Percentiles rank a stretch among this genome's conserved stretches.
Conservation (phyloP, 2,113 vertebrate genomes). For the Micronisus gabar region DNA sequence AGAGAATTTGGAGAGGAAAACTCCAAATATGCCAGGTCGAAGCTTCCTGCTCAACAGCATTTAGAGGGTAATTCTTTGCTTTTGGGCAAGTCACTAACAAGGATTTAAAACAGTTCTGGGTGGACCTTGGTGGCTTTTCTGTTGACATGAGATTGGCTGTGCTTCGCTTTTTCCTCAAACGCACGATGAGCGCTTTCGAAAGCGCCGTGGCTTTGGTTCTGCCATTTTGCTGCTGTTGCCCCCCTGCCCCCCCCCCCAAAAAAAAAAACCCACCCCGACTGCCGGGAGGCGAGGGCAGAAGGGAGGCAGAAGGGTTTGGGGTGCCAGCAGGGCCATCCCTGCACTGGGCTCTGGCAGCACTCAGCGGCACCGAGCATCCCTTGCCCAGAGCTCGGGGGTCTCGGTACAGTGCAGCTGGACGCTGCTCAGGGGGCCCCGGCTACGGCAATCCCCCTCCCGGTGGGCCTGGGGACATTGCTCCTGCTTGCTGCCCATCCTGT, state of each 20-base stretch:
- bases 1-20: neutral
- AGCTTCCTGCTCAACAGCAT: neutral
- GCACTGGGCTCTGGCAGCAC: neutral
- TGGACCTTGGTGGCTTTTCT: neutral
- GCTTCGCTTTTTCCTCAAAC: neutral
- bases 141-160: rapidly evolving
- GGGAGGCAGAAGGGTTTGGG: neutral
- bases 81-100: neutral
- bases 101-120: neutral
- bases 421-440: neutral
- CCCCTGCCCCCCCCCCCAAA: too few species aligned
- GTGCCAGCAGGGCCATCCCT: neutral
- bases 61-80: neutral
- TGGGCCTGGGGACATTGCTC: rapidly evolving
- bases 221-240: neutral
- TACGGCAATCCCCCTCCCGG: neutral
- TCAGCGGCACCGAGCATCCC: neutral
- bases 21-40: neutral
- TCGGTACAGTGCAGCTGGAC: neutral
- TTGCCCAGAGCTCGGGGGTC: neutral
- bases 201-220: neutral
- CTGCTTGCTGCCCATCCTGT: neutral
- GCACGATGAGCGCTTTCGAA: neutral
- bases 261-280: too few species aligned
- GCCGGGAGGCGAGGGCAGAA: rapidly evolving